phyloP scores from a whole-genome alignment of 1,140 invertebrate genomes.

The Eupeodes corollae region DNA sequence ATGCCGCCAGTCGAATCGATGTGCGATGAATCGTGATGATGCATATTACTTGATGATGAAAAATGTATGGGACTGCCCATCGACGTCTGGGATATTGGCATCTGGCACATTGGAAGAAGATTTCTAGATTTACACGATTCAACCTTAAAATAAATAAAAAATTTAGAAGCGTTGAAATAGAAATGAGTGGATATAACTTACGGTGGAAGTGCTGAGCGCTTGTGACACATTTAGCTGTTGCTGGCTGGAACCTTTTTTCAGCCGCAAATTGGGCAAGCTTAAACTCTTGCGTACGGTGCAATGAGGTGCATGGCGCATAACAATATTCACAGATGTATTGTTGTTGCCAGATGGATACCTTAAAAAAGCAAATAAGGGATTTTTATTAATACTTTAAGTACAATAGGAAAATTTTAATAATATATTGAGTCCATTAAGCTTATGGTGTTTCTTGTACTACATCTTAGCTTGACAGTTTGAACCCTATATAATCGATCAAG shows the following conservation, averaged over 20 bases:
- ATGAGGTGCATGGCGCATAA: conserved; percentile 25
- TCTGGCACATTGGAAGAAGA: conserved; percentile 36
- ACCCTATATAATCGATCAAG: no score
- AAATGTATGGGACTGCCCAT: conserved; percentile 16
- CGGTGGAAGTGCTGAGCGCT: conserved; percentile 48
- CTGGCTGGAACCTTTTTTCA: conserved; percentile 12
- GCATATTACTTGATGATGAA: conserved; percentile 13
- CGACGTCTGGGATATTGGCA: conserved; percentile 24
- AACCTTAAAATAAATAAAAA: conserved; percentile 41
- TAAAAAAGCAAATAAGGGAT: conserved; percentile 18
- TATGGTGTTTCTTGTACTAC: no score
- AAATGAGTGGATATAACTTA: conserved; percentile 43
- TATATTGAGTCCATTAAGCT: no score
- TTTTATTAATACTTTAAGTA: no score
- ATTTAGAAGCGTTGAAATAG: conserved; percentile 18
- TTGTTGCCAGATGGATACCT: conserved; percentile 71
- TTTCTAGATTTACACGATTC: conserved; percentile 39
- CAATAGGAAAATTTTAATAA: no score
- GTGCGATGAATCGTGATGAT: conserved; percentile 25
- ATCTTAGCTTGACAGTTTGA: no score
- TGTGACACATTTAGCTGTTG: conserved; percentile 32
- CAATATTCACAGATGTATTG: conserved; percentile 41
- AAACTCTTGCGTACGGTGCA: conserved; percentile 49
- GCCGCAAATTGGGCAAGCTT: conserved; percentile 59
- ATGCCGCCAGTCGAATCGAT: conserved; percentile 14